phyloP scores from a whole-genome alignment of 23 tunicate genomes.

The Ascidia mentula region DNA sequence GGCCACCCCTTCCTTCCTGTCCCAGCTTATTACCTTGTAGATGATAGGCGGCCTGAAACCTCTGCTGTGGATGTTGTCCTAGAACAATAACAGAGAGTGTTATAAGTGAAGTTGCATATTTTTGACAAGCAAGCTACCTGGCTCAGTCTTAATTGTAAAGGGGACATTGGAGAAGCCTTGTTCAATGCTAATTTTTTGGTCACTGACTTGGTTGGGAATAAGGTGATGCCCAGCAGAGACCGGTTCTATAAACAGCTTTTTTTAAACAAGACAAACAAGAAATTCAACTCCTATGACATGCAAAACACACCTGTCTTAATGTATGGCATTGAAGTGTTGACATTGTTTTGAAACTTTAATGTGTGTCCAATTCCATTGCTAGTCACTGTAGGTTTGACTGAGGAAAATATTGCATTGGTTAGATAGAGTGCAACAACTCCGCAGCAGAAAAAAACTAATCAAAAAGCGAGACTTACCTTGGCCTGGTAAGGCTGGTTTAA shows the following conservation, averaged over 20 bases:
- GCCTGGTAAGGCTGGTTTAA: conserved; percentile 35
- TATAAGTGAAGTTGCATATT: neutral
- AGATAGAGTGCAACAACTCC: neutral
- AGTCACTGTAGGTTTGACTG: conserved; percentile 32
- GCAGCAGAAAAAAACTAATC: neutral
- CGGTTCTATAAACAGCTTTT: neutral
- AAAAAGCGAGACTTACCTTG: conserved; percentile 16
- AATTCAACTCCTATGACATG: neutral
- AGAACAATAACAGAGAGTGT: neutral
- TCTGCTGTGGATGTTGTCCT: conserved; percentile 4
- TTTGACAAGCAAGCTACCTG: no score
- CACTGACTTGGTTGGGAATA: neutral
- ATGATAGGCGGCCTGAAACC: conserved; percentile 4
- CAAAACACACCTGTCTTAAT: neutral
- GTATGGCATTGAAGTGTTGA: neutral
- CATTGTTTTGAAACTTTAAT: conserved; percentile 8
- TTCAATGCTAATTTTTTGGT: neutral
- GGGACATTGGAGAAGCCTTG: neutral
- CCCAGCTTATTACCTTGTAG: neutral
- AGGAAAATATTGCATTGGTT: neutral
- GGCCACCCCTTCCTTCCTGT: neutral
- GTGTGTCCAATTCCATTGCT: conserved; percentile 41
- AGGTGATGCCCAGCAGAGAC: neutral
- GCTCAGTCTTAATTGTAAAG: neutral
- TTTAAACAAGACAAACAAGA: neutral